phyloP scores from a whole-genome alignment of 2,888 invertebrate genomes.

The Tuta absoluta region DNA sequence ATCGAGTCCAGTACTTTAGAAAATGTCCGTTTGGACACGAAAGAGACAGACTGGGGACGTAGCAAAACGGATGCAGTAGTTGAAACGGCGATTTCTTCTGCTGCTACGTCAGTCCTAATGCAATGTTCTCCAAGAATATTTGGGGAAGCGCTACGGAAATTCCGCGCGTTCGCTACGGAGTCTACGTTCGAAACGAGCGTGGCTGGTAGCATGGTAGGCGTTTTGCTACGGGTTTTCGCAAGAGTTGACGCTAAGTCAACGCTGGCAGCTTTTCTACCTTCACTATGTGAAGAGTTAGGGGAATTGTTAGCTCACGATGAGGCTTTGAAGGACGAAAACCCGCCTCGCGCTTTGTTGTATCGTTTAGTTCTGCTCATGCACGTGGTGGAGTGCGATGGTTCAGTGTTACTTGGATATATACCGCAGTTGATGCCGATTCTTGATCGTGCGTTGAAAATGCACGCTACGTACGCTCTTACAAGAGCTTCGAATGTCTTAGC shows the following conservation, averaged over 20 bases:
- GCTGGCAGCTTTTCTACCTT: slow-evolving; percentile 86
- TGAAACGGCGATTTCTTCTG: slow-evolving; percentile 86
- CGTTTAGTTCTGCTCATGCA: slow-evolving; percentile 88
- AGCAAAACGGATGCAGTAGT: slow-evolving; percentile 87
- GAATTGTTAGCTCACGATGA: slow-evolving; percentile 83
- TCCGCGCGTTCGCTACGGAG: slow-evolving; percentile 86
- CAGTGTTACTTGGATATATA: slow-evolving; percentile 83
- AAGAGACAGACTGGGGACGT: slow-evolving; percentile 80
- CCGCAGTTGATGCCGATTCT: slow-evolving; percentile 84
- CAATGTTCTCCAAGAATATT: slow-evolving; percentile 86
- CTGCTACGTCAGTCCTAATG: slow-evolving; percentile 84
- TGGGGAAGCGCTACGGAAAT: slow-evolving; percentile 85
- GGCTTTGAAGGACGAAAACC: slow-evolving; percentile 87
- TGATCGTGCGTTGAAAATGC: slow-evolving; percentile 85
- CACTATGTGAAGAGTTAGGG: slow-evolving; percentile 84
- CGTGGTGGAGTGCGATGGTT: slow-evolving; percentile 84
- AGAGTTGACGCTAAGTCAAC: slow-evolving; percentile 86
- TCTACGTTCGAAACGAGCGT: slow-evolving; percentile 92
- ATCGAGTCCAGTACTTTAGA: slow-evolving; percentile 87
- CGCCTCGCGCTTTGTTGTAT: slow-evolving; percentile 90
- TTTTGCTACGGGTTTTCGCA: slow-evolving; percentile 85
- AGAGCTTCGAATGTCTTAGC: slow-evolving; percentile 83
- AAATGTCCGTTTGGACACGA: slow-evolving; percentile 84
- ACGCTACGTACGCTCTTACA: slow-evolving; percentile 84
- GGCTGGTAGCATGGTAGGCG: slow-evolving; percentile 89